Conservation (phyloP, 2,888 invertebrate species). For the Unio delphinus region DNA sequence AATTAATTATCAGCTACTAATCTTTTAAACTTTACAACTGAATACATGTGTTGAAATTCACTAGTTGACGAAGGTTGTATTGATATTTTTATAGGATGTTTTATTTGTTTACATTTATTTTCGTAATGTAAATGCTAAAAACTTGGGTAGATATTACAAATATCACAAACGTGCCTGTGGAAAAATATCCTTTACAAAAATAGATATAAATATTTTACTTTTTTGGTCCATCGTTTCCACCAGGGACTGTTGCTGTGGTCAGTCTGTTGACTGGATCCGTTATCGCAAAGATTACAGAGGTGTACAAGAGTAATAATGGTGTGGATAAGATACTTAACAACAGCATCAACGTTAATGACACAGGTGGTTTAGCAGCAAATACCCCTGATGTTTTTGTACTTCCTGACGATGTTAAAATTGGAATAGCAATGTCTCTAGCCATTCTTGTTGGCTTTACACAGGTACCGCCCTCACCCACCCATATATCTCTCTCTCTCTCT, state of each 20-base stretch:
- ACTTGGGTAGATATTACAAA: too few species aligned
- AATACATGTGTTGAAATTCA: too few species aligned
- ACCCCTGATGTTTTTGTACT: slow-evolving; percentile 11
- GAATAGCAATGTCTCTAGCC: slow-evolving; percentile 22
- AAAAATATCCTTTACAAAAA: too few species aligned
- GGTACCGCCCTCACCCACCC: slow-evolving; percentile 8
- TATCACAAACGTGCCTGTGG: too few species aligned
- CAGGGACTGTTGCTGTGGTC: slow-evolving; percentile 69
- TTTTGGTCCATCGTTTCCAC: neutral
- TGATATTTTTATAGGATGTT: too few species aligned
- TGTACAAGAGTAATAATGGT: neutral
- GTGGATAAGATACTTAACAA: neutral
- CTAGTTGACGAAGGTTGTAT: too few species aligned
- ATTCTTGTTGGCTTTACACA: slow-evolving; percentile 27
- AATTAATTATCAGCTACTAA: too few species aligned
- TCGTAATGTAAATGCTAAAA: too few species aligned
- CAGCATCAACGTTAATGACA: neutral
- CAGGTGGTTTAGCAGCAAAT: neutral
- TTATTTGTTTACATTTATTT: too few species aligned
- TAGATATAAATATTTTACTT: too few species aligned
- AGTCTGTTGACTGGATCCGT: slow-evolving; percentile 66
- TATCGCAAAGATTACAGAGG: slow-evolving; percentile 32
- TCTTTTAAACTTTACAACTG: too few species aligned
- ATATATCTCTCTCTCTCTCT: too few species aligned
- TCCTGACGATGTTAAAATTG: slow-evolving; percentile 24